Evolutionary conservation across 2,113 vertebrate genomes (phyloP), one percentile per base, ranked within the genome.

Genomic region (Heterotilapia buettikoferi): DNA sequence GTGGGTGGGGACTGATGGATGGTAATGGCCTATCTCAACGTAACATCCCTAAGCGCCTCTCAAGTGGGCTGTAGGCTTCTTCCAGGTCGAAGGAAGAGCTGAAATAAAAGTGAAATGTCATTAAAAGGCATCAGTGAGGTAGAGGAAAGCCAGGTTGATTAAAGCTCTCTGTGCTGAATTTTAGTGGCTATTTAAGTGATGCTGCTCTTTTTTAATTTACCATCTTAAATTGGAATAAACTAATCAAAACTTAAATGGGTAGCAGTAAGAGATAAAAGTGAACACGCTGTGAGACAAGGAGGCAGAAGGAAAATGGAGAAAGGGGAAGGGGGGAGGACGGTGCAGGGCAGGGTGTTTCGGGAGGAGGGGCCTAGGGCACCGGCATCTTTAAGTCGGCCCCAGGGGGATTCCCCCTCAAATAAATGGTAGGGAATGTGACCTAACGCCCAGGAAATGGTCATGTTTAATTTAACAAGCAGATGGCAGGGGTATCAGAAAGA

Each of bases 381-480:
- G 86, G 93, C 86, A 94, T 95, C 94, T 88, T 92, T 94, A 95
- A 94, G 93, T 92, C 71, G 47, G 87, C 86, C 92, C 90, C 93
- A 8, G 63, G 94, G 92, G 95, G 95, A 95, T 96, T 96, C 92
- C 89, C 86, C 95, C 94, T 63, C 5, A 95, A 94, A 97, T 95
- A 96, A 96, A 96, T 96, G 93, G 90, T 93, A 89, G 89, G 90
- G 96, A 96, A 94, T 92, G 93, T 89, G 94, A 96, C 95, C 95
- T 96, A 96, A 96, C 89, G 90, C 94, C 94, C 92, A 96, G 95
- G 95, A 97, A 96, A 96, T 96, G 95, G 96, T 96, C 93, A 97
- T 96, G 96, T 97, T 97, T 97, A 96, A 96, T 96, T 97, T 96
- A 96, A 94, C 92, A 91, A 96, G 92, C 96, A 97, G 96, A 96